Conservation (phyloP, 2,797 vertebrate species). For the Myripristis murdjan region DNA sequence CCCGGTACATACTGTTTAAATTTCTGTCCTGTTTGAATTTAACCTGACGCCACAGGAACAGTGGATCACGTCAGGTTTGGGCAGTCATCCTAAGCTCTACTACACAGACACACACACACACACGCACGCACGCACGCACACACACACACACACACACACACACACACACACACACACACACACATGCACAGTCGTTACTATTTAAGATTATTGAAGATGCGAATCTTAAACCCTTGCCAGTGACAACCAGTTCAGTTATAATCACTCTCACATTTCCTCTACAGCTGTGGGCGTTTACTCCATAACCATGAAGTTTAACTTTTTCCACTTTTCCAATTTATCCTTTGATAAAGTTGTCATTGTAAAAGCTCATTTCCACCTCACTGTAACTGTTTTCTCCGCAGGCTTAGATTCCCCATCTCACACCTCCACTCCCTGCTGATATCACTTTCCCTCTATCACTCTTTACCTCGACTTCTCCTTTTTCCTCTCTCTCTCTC, state of each 20-base stretch:
- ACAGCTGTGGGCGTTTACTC: constrained; percentile 44
- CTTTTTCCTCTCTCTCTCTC: constrained; percentile 6
- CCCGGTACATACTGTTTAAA: too few relatives aligned
- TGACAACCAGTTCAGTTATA: constrained; percentile 28
- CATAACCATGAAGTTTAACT: constrained; percentile 39
- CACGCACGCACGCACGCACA: too few relatives aligned
- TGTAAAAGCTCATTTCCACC: constrained; percentile 68
- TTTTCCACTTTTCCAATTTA: constrained; percentile 57
- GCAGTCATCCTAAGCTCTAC: too few relatives aligned
- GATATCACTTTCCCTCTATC: constrained; percentile 18
- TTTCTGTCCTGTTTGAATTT: too few relatives aligned
- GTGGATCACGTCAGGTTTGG: too few relatives aligned
- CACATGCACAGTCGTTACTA: too few relatives aligned
- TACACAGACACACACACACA: too few relatives aligned
- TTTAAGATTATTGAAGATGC: constrained; percentile 2
- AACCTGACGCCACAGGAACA: too few relatives aligned
- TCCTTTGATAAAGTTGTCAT: constrained; percentile 61
- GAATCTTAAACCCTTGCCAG: constrained; percentile 6
- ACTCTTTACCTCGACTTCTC: constrained; percentile 22
- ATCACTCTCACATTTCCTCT: constrained; percentile 48
- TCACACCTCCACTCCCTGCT: constrained; percentile 55
- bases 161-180: too few relatives aligned
- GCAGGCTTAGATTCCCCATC: constrained; percentile 70
- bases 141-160: too few relatives aligned
- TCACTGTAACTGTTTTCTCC: constrained; percentile 53